Conservation (phyloP, 1,140 invertebrate genomes). For the Pogonus chalceus region DNA sequence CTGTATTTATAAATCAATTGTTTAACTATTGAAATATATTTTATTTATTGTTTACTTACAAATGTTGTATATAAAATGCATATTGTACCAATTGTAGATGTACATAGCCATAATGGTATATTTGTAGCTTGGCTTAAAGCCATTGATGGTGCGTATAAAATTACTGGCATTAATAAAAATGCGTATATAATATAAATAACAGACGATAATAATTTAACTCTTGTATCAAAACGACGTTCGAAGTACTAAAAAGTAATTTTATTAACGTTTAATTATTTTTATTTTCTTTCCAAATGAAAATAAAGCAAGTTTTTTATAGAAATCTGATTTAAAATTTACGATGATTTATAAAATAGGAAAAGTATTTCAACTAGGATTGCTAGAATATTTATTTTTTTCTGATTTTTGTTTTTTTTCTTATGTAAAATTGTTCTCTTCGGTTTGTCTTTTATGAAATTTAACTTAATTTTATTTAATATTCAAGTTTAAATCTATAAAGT, state of each 20-base stretch:
- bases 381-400: no score
- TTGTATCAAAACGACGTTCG: not conserved
- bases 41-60: not conserved
- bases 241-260: not conserved
- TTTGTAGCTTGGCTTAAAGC: not conserved
- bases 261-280: not conserved
- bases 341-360: no score
- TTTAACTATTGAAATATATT: no score
- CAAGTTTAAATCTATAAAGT: no score
- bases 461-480: no score
- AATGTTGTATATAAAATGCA: not conserved
- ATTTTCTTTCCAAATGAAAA: no score
- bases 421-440: no score
- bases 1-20: not conserved
- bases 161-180: not conserved
- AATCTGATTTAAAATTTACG: no score
- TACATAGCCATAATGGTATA: not conserved
- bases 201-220: not conserved
- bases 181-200: not conserved
- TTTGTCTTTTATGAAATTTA: no score
- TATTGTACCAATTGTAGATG: not conserved
- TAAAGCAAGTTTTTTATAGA: no score
- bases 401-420: no score
- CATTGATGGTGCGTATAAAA: not conserved
- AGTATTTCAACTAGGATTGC: no score